Evolutionary conservation across 2,113 vertebrate species (phyloP).

Genomic region (Coptodon bakossiorum): DNA sequence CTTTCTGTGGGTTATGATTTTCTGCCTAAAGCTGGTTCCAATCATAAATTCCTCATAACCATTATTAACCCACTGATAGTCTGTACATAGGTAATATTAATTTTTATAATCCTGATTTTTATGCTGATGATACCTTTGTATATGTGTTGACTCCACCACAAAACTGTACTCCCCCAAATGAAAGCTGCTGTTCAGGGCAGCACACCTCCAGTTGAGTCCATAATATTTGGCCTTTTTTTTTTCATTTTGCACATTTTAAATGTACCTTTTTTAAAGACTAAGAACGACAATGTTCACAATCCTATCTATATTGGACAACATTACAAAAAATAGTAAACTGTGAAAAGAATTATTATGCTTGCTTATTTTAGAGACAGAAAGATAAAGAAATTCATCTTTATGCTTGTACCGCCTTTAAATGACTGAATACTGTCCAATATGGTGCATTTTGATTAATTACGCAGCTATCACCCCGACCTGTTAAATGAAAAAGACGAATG

Average conservation of each 20-base stretch:
- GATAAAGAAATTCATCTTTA: not conserved
- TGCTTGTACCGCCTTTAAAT: fast-evolving
- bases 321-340: not conserved
- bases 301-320: not conserved
- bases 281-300: fast-evolving
- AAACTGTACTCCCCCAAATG: not conserved
- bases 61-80: not conserved
- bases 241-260: not conserved
- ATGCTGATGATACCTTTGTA: not conserved
- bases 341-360: fast-evolving
- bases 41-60: not conserved
- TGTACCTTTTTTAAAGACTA: not conserved
- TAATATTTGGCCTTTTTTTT: not conserved
- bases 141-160: not conserved
- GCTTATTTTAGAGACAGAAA: not conserved
- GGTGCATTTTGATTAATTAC: not conserved
- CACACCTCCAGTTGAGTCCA: not conserved
- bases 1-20: not conserved
- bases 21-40: not conserved
- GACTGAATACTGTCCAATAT: not conserved
- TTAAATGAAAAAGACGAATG: not conserved
- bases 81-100: not conserved
- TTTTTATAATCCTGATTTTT: not conserved
- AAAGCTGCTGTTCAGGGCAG: not conserved
- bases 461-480: not conserved